Percentiles rank a stretch among this genome's conserved stretches.
Conservation (phyloP, 2,113 vertebrate genomes). For the Daboia siamensis region DNA sequence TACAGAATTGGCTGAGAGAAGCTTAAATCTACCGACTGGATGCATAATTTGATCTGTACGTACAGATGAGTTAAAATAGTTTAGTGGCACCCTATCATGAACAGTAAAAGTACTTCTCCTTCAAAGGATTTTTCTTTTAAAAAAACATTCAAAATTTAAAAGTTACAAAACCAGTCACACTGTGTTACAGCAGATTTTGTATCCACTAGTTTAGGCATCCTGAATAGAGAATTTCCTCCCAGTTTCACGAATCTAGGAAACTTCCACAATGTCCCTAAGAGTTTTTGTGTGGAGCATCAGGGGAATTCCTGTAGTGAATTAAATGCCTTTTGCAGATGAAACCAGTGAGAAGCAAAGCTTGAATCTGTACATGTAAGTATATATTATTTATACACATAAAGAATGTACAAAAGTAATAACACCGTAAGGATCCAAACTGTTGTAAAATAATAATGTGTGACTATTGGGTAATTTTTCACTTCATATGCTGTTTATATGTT, state of each 20-base stretch:
- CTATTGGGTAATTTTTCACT: not conserved
- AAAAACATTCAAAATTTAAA: not conserved
- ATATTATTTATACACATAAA: not conserved
- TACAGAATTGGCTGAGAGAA: not conserved
- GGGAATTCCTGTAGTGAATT: not conserved
- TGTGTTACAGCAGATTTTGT: not conserved
- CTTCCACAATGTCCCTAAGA: not conserved
- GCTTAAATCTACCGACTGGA: not conserved
- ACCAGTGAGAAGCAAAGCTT: not conserved
- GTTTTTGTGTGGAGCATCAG: not conserved
- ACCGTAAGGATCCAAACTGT: not conserved
- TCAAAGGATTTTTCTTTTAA: not conserved
- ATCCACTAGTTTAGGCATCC: not conserved
- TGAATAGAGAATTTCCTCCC: not conserved
- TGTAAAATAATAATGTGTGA: not conserved
- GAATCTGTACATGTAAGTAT: not conserved
- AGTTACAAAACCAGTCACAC: not conserved
- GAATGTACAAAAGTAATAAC: not conserved
- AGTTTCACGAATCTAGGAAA: not conserved
- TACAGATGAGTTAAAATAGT: not conserved
- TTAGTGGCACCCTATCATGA: not conserved
- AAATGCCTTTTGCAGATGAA: not conserved
- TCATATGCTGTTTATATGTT: not conserved
- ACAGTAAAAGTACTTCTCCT: not conserved
- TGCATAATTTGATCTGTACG: not conserved